phyloP scores from a whole-genome alignment of 2,888 invertebrate genomes.

The Drosophila formosana region DNA sequence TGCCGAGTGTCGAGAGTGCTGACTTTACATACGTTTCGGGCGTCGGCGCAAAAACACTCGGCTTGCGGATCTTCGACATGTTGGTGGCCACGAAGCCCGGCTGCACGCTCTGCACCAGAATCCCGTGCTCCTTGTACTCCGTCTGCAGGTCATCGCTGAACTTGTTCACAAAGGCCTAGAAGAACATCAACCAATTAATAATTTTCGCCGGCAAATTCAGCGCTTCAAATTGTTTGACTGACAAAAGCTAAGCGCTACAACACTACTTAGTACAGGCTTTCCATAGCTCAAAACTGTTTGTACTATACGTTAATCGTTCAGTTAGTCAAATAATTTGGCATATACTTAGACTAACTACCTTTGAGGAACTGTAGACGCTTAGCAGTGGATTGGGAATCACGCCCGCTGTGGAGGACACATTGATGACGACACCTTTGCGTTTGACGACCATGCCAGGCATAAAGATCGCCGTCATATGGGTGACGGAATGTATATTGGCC shows the following conservation, averaged over 20 bases:
- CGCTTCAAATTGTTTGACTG: too few relatives aligned
- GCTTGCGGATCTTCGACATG: slow-evolving; percentile 92
- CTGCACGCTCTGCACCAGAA: slow-evolving; percentile 92
- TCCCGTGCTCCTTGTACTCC: slow-evolving; percentile 90
- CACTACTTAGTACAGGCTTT: too few relatives aligned
- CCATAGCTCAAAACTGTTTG: too few relatives aligned
- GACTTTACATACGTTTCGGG: slow-evolving; percentile 90
- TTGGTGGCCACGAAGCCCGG: slow-evolving; percentile 97
- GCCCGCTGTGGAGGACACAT: slow-evolving; percentile 94
- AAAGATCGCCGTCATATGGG: slow-evolving; percentile 93
- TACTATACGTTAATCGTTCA: too few relatives aligned
- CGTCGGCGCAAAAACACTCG: slow-evolving; percentile 91
- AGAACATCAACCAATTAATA: not conserved
- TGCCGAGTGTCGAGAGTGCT: slow-evolving; percentile 90
- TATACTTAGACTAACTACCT: slow-evolving; percentile 86
- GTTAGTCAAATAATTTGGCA: too few relatives aligned
- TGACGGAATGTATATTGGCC: slow-evolving; percentile 92
- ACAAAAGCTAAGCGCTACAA: too few relatives aligned
- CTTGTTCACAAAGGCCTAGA: slow-evolving; percentile 92
- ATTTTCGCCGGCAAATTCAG: too few relatives aligned
- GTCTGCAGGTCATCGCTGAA: slow-evolving; percentile 91
- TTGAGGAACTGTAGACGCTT: slow-evolving; percentile 94
- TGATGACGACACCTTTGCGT: slow-evolving; percentile 93
- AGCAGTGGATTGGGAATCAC: slow-evolving; percentile 93
- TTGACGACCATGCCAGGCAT: slow-evolving; percentile 94